These are phyloP conservation scores for Epizoanthus stellaris DNA, from an alignment of 92 coral and sea anemone genomes.

Conservation along the genomic window DNA sequence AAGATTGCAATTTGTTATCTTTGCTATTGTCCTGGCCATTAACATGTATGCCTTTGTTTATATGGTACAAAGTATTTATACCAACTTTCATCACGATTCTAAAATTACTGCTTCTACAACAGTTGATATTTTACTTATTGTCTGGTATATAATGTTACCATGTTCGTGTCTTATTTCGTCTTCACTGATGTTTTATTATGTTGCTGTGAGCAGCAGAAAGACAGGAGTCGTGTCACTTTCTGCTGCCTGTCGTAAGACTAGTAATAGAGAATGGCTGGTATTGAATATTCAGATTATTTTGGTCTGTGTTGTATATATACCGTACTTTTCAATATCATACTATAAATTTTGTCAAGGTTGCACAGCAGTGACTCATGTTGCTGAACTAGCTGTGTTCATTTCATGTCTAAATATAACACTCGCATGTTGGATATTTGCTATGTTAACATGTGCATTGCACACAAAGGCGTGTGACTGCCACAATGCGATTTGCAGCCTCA, in stretches of 20 bases:
- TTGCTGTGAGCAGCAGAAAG: not conserved
- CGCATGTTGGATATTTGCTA: conserved; percentile 2
- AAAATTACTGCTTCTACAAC: no score
- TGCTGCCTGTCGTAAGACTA: not conserved
- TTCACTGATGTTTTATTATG: conserved; percentile 3
- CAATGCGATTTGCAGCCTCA: conserved; percentile 2
- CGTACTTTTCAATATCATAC: not conserved
- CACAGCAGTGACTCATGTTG: not conserved
- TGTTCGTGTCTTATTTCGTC: not conserved
- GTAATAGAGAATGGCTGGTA: not conserved
- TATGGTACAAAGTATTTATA: not conserved
- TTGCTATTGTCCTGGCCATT: not conserved
- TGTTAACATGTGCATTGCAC: conserved; percentile 1
- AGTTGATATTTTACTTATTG: no score
- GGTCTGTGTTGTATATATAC: not conserved
- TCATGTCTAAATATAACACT: not conserved
- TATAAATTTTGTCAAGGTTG: not conserved
- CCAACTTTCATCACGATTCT: no score
- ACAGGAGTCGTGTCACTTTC: not conserved
- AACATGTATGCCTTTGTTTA: not conserved
- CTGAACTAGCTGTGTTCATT: not conserved
- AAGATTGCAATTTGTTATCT: not conserved
- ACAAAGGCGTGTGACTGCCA: not conserved
- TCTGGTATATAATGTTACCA: no score
- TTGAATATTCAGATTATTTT: not conserved